Base-by-base conservation (phyloP, 2,888 invertebrate species). In the Isoperla grammatica region DNA sequence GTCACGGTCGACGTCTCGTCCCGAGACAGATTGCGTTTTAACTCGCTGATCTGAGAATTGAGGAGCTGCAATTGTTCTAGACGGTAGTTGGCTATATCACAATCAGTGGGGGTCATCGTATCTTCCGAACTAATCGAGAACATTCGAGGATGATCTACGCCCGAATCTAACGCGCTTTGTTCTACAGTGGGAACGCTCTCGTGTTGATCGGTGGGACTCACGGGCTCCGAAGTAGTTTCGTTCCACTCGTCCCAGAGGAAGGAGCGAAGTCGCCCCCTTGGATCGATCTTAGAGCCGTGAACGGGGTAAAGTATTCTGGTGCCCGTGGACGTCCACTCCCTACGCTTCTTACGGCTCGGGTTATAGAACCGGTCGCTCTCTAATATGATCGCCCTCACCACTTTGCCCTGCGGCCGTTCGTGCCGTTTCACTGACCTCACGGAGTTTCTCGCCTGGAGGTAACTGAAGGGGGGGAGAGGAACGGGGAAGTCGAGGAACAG, bases 281-380 rank as follows among this genome's bases (percentile, higher is more conserved):
- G 58, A 39, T 60, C 60, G 35, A 67, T 66, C 15, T 42, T 35
- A 2, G 13, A 39, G 9, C 19, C 29, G 12, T 39, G 15, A 15
- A 20, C 35, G 0, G 72, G 72, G 67, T 73, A 71, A 63, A 71
- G 71, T 63, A 76, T 74, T 61, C 68, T 66, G 37, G 74, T 74
- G 13, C 77, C 77, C 3, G 69, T 68, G n/a, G 73, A 68, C 2
- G 74, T 74, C 54, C 72, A 73, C 49, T 68, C 67, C 59, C 75
- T 70, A 59, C 71, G 59, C 11, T 57, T 72, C 39, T 63, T 65
- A 8, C 69, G 68, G 61, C 70, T 69, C 2, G 74, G 74, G 61
- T 70, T 72, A 67, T 76, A 76, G 68, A 78, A 78, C 63, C 69
- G 69, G 66, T 76, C 75, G 17, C 71, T 70, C 53, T 71, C 70